phyloP scores from a whole-genome alignment of 2,888 invertebrate genomes.

The Diaperis boleti region DNA sequence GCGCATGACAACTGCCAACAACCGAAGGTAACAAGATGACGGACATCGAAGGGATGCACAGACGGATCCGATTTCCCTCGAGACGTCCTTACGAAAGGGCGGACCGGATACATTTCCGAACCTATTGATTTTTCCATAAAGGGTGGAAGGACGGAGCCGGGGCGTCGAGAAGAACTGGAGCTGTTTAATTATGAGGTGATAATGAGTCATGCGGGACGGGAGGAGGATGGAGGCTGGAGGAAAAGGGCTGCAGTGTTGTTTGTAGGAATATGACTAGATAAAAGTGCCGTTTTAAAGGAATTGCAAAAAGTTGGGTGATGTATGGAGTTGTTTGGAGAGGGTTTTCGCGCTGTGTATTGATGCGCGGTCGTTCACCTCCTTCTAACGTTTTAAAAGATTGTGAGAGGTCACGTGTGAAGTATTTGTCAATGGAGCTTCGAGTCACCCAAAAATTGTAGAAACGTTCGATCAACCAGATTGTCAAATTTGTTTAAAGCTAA shows the following conservation, averaged over 20 bases:
- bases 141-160: conserved; percentile 36
- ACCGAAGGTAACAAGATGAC: conserved; percentile 48
- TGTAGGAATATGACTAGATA: background rate
- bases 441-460: too few relatives aligned
- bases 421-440: background rate
- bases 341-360: background rate
- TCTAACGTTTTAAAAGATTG: background rate
- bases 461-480: too few relatives aligned
- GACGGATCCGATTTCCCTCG: conserved; percentile 48
- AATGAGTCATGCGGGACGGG: conserved; percentile 44
- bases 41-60: conserved; percentile 44
- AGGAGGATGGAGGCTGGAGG: conserved; percentile 15
- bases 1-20: conserved; percentile 44
- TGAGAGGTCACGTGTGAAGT: conserved; percentile 2
- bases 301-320: conserved; percentile 16
- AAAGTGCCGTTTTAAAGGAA: conserved; percentile 1
- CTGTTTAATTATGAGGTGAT: conserved; percentile 49
- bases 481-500: too few relatives aligned
- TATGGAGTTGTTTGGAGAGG: conserved; percentile 10
- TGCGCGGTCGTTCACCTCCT: conserved; percentile 2
- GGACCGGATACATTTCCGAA: conserved; percentile 44
- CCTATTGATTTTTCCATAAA: conserved; percentile 48
- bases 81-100: conserved; percentile 44
- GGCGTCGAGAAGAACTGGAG: conserved; percentile 33
- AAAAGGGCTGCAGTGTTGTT: background rate